Percentiles rank a stretch among this genome's conserved stretches.
Conservation (phyloP, 2,797 vertebrate species). For the Etheostoma nigrum region DNA sequence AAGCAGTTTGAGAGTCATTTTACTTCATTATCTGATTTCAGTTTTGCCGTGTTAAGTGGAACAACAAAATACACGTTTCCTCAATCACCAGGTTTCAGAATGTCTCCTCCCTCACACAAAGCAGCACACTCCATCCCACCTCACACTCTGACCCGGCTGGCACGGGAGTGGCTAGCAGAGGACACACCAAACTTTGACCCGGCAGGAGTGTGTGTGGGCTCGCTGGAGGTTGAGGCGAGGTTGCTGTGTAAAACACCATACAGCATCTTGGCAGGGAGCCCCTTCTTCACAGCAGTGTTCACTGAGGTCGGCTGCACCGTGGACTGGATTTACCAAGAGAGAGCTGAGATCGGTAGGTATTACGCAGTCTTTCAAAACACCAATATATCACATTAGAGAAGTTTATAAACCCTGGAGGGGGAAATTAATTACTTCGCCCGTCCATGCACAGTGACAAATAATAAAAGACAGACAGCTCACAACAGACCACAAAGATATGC, state of each 20-base stretch:
- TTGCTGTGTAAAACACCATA: slow-evolving; percentile 87
- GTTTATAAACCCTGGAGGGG: neutral
- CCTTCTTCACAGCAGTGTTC: slow-evolving; percentile 90
- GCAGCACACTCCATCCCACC: slow-evolving; percentile 78
- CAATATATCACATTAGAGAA: neutral
- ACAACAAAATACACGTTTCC: neutral
- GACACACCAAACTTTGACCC: slow-evolving; percentile 88
- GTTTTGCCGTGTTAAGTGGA: neutral
- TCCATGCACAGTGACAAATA: neutral
- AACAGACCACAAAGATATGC: neutral
- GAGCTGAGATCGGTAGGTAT: slow-evolving; percentile 67
- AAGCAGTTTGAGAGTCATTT: neutral
- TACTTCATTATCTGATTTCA: neutral
- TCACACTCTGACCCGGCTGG: slow-evolving; percentile 78
- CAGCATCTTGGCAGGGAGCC: slow-evolving; percentile 86
- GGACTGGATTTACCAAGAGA: slow-evolving; percentile 84
- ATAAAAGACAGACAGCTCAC: slow-evolving; percentile 2
- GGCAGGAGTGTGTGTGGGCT: slow-evolving; percentile 83
- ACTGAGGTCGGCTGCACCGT: slow-evolving; percentile 85
- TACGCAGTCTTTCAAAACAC: neutral
- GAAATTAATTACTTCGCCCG: neutral
- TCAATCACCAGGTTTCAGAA: slow-evolving; percentile 40
- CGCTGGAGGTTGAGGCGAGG: slow-evolving; percentile 71
- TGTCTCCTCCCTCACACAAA: slow-evolving; percentile 44
- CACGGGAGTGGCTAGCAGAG: slow-evolving; percentile 86